Evolutionary conservation across 1,140 invertebrate species (phyloP).

Genomic region (Diachasmimorpha longicaudata): DNA sequence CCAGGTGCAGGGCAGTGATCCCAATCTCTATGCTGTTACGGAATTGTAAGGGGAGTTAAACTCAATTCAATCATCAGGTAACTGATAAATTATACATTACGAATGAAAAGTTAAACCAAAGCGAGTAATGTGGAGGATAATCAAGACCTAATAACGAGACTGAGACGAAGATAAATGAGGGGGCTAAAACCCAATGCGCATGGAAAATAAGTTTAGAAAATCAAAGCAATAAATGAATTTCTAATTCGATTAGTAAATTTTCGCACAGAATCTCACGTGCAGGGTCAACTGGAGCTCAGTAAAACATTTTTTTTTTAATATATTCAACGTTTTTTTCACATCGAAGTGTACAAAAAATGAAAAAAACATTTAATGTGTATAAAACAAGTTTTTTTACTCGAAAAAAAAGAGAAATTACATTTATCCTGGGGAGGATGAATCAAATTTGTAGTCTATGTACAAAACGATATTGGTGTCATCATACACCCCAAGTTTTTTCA

Average conservation of each 20-base stretch:
- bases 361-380: not conserved
- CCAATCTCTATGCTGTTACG: constrained; percentile 60
- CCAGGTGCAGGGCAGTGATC: constrained; percentile 61
- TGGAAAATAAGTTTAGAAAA: not conserved
- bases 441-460: constrained; percentile 6
- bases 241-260: not conserved
- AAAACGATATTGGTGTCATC: constrained; percentile 1
- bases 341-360: constrained; percentile 1
- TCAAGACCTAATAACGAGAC: constrained; percentile 14
- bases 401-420: not conserved
- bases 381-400: not conserved
- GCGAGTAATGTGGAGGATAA: constrained; percentile 22
- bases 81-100: not conserved
- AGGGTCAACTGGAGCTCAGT: not conserved
- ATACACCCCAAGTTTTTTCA: constrained; percentile 4
- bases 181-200: constrained; percentile 18
- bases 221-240: constrained; percentile 7
- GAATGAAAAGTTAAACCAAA: constrained; percentile 29
- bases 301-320: not conserved
- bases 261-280: not conserved
- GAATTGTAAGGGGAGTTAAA: constrained; percentile 47
- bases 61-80: not conserved
- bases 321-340: not conserved
- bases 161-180: constrained; percentile 20
- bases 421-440: not conserved